Conservation (phyloP, 2,797 vertebrate species). For the Pseudomugil tenellus region DNA sequence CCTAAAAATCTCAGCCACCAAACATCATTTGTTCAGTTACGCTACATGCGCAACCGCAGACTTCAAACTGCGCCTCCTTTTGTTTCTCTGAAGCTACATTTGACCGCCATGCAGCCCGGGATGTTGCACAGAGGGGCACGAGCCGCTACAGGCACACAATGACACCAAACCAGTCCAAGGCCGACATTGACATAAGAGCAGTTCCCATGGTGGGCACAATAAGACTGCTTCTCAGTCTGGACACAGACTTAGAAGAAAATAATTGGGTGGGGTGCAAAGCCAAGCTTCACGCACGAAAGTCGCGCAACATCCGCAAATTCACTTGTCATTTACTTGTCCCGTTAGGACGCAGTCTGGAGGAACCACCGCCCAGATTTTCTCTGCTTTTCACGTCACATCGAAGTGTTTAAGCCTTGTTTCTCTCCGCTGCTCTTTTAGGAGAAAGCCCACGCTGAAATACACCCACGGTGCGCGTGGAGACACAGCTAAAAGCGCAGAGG, state of each 20-base stretch:
- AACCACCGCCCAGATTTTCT: slow-evolving; percentile 81
- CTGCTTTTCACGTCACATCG: not conserved
- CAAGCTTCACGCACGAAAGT: slow-evolving; percentile 23
- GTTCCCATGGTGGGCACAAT: slow-evolving; percentile 51
- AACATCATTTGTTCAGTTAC: slow-evolving; percentile 12
- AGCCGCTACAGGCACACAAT: slow-evolving; percentile 46
- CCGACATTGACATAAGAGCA: slow-evolving; percentile 78
- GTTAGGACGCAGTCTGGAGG: slow-evolving; percentile 41
- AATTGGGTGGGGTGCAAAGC: not conserved
- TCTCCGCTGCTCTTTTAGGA: not conserved
- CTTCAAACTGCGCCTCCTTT: slow-evolving; percentile 62
- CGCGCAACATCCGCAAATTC: slow-evolving; percentile 59
- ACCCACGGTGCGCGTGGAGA: not conserved
- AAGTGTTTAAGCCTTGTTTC: not conserved
- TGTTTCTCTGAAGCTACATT: slow-evolving; percentile 60
- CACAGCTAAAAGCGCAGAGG: not conserved
- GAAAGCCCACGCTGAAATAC: not conserved
- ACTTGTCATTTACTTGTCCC: slow-evolving; percentile 56
- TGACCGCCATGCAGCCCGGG: slow-evolving; percentile 47
- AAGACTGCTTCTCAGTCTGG: too few species aligned
- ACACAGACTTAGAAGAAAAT: too few species aligned
- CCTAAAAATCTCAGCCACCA: slow-evolving; percentile 45
- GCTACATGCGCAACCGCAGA: slow-evolving; percentile 38
- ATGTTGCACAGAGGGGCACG: slow-evolving; percentile 44
- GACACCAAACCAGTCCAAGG: slow-evolving; percentile 51